Conservation (phyloP, 2,797 vertebrate genomes). For the Capromys pilorides region DNA sequence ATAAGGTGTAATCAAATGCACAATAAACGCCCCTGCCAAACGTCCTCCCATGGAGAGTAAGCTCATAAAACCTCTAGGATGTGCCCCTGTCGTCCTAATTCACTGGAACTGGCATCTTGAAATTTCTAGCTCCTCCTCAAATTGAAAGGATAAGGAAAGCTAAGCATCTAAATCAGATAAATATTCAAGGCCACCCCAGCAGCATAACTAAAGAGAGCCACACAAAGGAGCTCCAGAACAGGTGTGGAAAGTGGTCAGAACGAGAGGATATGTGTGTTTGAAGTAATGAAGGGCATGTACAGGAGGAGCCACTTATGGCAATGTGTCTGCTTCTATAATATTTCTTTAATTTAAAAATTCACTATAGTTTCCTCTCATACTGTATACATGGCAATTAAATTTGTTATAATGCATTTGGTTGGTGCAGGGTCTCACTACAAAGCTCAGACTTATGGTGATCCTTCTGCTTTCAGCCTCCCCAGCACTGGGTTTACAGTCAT, state of each 20-base stretch:
- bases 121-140: neutral
- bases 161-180: neutral
- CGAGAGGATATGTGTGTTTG: neutral
- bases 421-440: no score
- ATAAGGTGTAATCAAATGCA: neutral
- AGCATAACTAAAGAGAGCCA: neutral
- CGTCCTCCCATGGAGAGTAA: neutral
- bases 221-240: neutral
- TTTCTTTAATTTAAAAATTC: neutral
- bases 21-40: neutral
- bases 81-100: neutral
- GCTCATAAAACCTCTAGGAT: neutral
- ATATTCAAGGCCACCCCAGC: neutral
- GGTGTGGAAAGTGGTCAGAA: neutral
- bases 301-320: neutral
- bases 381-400: neutral
- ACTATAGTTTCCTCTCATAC: neutral
- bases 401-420: no score
- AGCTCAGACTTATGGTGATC: no score
- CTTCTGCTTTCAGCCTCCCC: no score
- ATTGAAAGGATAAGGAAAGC: neutral
- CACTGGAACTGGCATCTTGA: neutral
- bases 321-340: neutral
- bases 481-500: no score
- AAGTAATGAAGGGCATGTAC: neutral